Evolutionary conservation across 2,888 invertebrate species (phyloP).

Genomic region (Drepanosiphum platanoidis): DNA sequence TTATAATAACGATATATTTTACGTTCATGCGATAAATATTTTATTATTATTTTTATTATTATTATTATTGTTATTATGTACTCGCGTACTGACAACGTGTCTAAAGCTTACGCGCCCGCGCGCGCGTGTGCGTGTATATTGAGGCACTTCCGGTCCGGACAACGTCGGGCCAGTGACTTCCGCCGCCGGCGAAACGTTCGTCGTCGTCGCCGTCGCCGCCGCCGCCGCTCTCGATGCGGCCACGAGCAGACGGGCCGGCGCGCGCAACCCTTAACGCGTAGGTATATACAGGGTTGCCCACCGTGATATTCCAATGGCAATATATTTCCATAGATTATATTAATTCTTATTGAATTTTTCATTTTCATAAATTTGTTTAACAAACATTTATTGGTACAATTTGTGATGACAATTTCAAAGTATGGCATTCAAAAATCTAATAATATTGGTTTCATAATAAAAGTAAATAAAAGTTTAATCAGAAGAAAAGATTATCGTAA

Average conservation of each 20-base stretch:
- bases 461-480: too few relatives aligned
- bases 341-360: too few relatives aligned
- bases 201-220: constrained; percentile 11
- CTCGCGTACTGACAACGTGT: constrained; percentile 2
- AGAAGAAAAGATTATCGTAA: too few relatives aligned
- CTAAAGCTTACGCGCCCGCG: not conserved
- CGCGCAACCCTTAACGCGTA: constrained; percentile 54
- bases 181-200: constrained; percentile 55
- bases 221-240: not conserved
- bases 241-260: constrained; percentile 53
- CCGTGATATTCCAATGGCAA: too few relatives aligned
- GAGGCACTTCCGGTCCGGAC: constrained; percentile 58
- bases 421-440: too few relatives aligned
- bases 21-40: not conserved
- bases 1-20: not conserved
- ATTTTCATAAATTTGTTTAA: too few relatives aligned
- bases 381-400: too few relatives aligned
- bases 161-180: constrained; percentile 59
- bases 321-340: too few relatives aligned
- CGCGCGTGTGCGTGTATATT: not conserved
- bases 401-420: too few relatives aligned
- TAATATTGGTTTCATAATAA: too few relatives aligned
- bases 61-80: not conserved
- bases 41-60: too few relatives aligned
- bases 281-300: too few relatives aligned